phyloP scores from a whole-genome alignment of 2,113 vertebrate genomes.

The Apeltes quadracus region DNA sequence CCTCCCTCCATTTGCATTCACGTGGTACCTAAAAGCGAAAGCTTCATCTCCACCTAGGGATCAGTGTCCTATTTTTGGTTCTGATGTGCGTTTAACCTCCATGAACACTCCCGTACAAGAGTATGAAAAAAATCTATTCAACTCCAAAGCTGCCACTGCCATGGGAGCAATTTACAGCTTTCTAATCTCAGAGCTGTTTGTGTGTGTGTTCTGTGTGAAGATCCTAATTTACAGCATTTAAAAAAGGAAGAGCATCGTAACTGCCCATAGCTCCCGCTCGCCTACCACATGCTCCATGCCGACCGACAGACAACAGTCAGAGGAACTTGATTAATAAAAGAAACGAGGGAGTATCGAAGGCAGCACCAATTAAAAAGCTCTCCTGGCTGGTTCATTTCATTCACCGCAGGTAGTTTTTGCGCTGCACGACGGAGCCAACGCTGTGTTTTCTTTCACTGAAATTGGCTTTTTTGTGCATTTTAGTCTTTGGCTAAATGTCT shows the following conservation, averaged over 20 bases:
- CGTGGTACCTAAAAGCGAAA: conserved; percentile 16
- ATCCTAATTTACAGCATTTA: conserved; percentile 31
- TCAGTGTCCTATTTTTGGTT: conserved; percentile 46
- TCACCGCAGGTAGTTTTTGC: conserved; percentile 38
- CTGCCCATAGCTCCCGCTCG: conserved; percentile 26
- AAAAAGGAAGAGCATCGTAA: not conserved
- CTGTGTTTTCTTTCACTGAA: conserved; percentile 31
- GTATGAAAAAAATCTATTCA: conserved; percentile 37
- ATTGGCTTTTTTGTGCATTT: conserved; percentile 30
- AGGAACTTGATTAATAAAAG: conserved; percentile 50
- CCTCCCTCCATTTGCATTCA: conserved; percentile 11
- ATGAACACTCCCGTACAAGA: conserved; percentile 56
- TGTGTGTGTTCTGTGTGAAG: conserved; percentile 23
- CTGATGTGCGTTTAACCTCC: conserved; percentile 65
- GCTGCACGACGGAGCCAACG: conserved; percentile 32
- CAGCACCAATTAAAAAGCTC: conserved; percentile 56
- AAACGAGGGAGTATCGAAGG: conserved; percentile 37
- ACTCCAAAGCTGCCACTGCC: conserved; percentile 43
- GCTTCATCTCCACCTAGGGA: conserved; percentile 30
- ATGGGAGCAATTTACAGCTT: conserved; percentile 69
- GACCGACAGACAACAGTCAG: conserved; percentile 49
- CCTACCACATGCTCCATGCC: conserved; percentile 28
- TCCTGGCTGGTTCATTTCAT: conserved; percentile 47
- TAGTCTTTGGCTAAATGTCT: conserved; percentile 24
- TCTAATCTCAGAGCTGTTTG: conserved; percentile 60